Percentiles rank a stretch among this genome's conserved stretches.
Evolutionary conservation across 2,888 invertebrate genomes (phyloP).

Genomic region (Ichneumon xanthorius): DNA sequence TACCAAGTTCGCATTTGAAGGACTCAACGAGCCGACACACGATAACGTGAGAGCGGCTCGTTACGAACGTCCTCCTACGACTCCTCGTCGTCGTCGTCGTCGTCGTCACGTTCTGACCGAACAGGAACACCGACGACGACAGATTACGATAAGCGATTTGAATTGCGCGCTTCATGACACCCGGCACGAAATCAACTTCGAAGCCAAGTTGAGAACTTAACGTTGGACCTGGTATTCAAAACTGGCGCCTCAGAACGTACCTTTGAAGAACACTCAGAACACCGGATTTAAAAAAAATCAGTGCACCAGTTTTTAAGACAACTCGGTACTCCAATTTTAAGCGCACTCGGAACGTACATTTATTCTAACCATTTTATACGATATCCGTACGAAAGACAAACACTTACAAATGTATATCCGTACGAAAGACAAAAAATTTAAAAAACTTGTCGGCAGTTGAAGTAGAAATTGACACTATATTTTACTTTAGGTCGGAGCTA

Average conservation of each 20-base stretch:
- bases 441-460: too few relatives aligned
- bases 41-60: conserved; percentile 62
- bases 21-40: conserved; percentile 53
- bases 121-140: conserved; percentile 33
- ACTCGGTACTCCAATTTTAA: too few relatives aligned
- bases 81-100: conserved; percentile 36
- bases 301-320: too few relatives aligned
- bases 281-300: too few relatives aligned
- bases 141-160: conserved; percentile 50
- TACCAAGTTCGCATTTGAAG: conserved; percentile 33
- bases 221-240: background rate
- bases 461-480: too few relatives aligned
- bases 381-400: too few relatives aligned
- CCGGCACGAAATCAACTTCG: background rate
- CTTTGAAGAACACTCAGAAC: too few relatives aligned
- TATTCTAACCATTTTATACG: too few relatives aligned
- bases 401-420: too few relatives aligned
- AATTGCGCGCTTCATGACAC: conserved; percentile 40
- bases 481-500: too few relatives aligned
- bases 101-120: conserved; percentile 34
- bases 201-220: background rate
- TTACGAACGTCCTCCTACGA: conserved; percentile 37
- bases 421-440: too few relatives aligned
- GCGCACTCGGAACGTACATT: too few relatives aligned
- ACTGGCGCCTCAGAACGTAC: background rate